Conservation (phyloP, 2,888 invertebrate species). For the Caenorhabditis japonica region DNA sequence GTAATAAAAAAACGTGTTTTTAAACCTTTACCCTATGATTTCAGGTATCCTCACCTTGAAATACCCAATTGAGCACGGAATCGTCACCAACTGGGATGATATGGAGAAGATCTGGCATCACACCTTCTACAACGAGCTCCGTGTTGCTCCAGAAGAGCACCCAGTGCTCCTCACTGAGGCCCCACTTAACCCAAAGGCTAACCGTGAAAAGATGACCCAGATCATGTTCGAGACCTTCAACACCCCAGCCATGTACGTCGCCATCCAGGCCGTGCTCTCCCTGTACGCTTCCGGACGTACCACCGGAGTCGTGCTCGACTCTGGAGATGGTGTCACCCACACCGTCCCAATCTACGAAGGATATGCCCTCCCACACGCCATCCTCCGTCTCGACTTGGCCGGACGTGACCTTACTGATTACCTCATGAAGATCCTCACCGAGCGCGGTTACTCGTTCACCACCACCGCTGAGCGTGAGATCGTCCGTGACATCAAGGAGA, state of each 20-base stretch:
- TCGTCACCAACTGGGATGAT: slow-evolving; percentile 97
- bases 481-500: slow-evolving; percentile 91
- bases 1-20: slow-evolving; percentile 79
- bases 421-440: slow-evolving; percentile 79
- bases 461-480: slow-evolving; percentile 84
- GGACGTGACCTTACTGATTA: slow-evolving; percentile 80
- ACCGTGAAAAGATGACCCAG: slow-evolving; percentile 93
- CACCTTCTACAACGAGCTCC: slow-evolving; percentile 96
- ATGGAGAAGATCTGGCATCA: slow-evolving; percentile 99
- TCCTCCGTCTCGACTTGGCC: slow-evolving; percentile 80
- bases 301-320: slow-evolving; percentile 84
- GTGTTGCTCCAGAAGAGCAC: slow-evolving; percentile 94
- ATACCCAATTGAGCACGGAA: slow-evolving; percentile 95
- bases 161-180: slow-evolving; percentile 92
- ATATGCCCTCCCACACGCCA: slow-evolving; percentile 80
- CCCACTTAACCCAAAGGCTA: slow-evolving; percentile 93
- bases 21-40: slow-evolving; percentile 61
- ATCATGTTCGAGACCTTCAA: slow-evolving; percentile 89
- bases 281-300: slow-evolving; percentile 85
- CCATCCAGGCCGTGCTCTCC: slow-evolving; percentile 92
- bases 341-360: slow-evolving; percentile 86
- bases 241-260: slow-evolving; percentile 85
- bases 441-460: slow-evolving; percentile 78
- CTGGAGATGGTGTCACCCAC: slow-evolving; percentile 92
- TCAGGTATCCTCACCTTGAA: slow-evolving; percentile 87